Evolutionary conservation across 2,113 vertebrate species (phyloP).

Genomic region (Cheirogaleus medius): DNA sequence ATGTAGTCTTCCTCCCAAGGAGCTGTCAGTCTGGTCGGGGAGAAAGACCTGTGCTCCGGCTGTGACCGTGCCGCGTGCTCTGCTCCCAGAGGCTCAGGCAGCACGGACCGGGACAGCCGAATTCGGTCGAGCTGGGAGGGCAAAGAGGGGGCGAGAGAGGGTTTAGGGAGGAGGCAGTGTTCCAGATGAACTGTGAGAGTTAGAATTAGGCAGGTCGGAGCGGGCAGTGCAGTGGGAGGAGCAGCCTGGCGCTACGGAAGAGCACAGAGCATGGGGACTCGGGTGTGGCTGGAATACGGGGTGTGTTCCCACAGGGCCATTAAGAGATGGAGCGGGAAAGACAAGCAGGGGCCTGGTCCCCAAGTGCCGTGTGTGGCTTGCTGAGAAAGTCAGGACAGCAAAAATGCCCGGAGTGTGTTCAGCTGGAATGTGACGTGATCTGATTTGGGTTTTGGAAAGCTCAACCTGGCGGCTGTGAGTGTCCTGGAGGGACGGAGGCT

Average conservation of each 20-base stretch:
- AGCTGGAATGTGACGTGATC: accelerated
- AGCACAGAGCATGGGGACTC: not conserved
- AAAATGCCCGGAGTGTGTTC: not conserved
- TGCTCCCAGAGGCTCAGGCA: not conserved
- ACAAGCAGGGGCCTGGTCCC: not conserved
- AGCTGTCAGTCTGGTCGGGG: not conserved
- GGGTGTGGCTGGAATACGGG: not conserved
- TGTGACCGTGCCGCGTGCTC: not conserved
- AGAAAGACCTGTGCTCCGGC: not conserved
- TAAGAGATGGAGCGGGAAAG: not conserved
- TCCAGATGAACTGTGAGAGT: not conserved
- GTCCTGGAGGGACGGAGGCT: not conserved
- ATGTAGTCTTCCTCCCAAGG: not conserved
- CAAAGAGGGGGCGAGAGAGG: not conserved
- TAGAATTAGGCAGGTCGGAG: not conserved
- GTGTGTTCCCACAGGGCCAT: not conserved
- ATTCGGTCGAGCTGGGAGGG: not conserved
- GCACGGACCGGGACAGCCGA: not conserved
- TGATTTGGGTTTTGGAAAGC: not conserved
- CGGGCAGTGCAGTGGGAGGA: accelerated
- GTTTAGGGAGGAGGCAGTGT: not conserved
- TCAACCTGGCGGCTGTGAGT: not conserved
- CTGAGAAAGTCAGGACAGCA: not conserved
- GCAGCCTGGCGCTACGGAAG: not conserved
- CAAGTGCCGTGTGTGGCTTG: not conserved